These are phyloP conservation scores for Marronus borbonicus DNA, from an alignment of 2,888 invertebrate genomes.

Conservation along the genomic window DNA sequence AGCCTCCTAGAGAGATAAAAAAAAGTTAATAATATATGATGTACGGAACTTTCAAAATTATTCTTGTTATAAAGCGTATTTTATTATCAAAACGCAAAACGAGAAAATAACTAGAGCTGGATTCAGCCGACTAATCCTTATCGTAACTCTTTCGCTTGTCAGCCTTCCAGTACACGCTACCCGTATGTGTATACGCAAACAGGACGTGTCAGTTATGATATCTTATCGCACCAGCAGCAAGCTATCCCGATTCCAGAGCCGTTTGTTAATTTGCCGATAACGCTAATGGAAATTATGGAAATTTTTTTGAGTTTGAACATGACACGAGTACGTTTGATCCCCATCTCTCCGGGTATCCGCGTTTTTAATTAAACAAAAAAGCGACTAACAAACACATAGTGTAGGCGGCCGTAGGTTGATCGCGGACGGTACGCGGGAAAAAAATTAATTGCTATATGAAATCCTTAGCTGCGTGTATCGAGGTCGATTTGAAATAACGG, in stretches of 20 bases:
- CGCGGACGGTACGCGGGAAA: slow-evolving; percentile 8
- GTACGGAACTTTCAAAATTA: too few species aligned
- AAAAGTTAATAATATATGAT: too few species aligned
- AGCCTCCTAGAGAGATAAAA: too few species aligned
- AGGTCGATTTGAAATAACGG: too few species aligned
- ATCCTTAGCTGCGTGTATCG: not conserved
- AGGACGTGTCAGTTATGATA: slow-evolving; percentile 19
- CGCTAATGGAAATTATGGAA: slow-evolving; percentile 51
- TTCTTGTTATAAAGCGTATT: too few species aligned
- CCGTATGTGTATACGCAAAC: not conserved
- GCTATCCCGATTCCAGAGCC: slow-evolving; percentile 5
- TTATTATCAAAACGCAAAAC: too few species aligned
- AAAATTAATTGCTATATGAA: slow-evolving; percentile 37
- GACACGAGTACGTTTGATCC: slow-evolving; percentile 33
- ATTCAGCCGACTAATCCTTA: slow-evolving; percentile 7
- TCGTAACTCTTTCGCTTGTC: slow-evolving; percentile 10
- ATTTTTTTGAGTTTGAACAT: slow-evolving; percentile 26
- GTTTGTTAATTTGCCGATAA: slow-evolving; percentile 49
- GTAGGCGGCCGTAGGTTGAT: not conserved
- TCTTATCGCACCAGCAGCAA: slow-evolving; percentile 23
- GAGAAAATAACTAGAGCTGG: not conserved
- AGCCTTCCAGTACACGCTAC: slow-evolving; percentile 1
- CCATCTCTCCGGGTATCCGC: not conserved
- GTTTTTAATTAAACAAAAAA: slow-evolving; percentile 29
- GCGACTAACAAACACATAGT: not conserved